Evolutionary conservation across 2,797 vertebrate genomes (phyloP), one percentile per base, ranked within the genome.

Genomic region (Synaphobranchus kaupii): DNA sequence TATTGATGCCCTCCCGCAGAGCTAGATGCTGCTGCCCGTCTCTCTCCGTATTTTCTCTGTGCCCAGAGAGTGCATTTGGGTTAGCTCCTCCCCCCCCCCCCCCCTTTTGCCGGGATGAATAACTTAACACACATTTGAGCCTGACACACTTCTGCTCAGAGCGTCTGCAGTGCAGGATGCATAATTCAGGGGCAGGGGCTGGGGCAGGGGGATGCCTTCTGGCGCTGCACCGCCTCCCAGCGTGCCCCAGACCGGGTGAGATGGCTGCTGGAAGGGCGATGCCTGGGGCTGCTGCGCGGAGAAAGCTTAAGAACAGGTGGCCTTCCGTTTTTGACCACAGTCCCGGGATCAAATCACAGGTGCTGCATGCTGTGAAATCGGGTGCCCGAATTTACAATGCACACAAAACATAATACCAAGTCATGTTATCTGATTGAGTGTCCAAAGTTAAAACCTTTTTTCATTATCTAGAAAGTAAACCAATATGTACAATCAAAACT

Each of bases 51-150:
- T 95, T 93, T 94, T 90, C 89, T 90, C 91, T 91, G 89, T 90
- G 90, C 87, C 85, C 83, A 88, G 92, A 90, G 92, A 93, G 84
- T 90, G 87, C 90, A 93, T 94, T 93, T 92, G 88, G 89, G 88
- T 92, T 89, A 89, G 90, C 90, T 80, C 73, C 78, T 87, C 56
- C 78, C 66, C 52, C 31, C 8, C 31, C 8, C n/a, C 60, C 47
- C 25, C 84, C 56, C 68, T 31, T 25, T 71, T n/a, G 22, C 84
- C 83, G 73, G 91, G 89, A 84, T 93, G 94, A 93, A 95, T 94
- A 94, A 93, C 93, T 95, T 95, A 94, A 93, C 92, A 94, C 93
- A 93, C 94, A 95, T 95, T 94, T 94, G 92, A 91, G 92, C 90
- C 89, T 94, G 93, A 94, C 94, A 95, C 94, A 95, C 92, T 94